Percentiles rank a stretch among this genome's conserved stretches.
phyloP scores from a whole-genome alignment of 2,888 invertebrate genomes.

The Argynnis bischoffii region DNA sequence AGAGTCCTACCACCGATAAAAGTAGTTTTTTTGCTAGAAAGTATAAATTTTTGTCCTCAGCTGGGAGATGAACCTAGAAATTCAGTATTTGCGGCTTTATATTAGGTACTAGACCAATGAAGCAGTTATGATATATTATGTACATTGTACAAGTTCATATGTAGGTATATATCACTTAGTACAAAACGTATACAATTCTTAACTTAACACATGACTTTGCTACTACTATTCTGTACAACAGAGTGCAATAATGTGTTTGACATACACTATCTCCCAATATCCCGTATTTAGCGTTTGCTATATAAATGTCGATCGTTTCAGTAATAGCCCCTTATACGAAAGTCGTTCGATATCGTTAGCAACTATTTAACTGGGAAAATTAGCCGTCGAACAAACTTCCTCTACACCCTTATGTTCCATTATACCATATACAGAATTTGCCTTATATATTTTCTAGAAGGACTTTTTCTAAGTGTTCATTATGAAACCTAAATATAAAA shows the following conservation, averaged over 20 bases:
- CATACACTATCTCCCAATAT: constrained; percentile 14
- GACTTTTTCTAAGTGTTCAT: not conserved
- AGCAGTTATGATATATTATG: too few relatives aligned
- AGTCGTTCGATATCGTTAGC: constrained; percentile 57
- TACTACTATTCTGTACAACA: constrained; percentile 16
- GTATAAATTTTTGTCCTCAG: too few relatives aligned
- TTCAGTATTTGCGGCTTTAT: too few relatives aligned
- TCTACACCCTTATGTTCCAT: constrained; percentile 50
- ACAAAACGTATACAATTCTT: constrained; percentile 3
- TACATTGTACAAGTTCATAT: too few relatives aligned
- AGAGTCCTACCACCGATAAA: too few relatives aligned
- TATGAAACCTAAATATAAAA: too few relatives aligned
- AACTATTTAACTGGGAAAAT: constrained; percentile 63
- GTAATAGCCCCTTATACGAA: constrained; percentile 32
- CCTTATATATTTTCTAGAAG: constrained; percentile 23
- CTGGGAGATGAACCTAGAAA: too few relatives aligned
- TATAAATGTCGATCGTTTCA: constrained; percentile 33
- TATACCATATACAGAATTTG: constrained; percentile 37
- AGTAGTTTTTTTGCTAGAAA: too few relatives aligned
- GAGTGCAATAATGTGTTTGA: constrained; percentile 17
- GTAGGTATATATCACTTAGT: too few relatives aligned
- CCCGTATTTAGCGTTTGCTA: constrained; percentile 18
- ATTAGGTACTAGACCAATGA: too few relatives aligned
- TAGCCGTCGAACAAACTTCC: constrained; percentile 61
- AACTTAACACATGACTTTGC: constrained; percentile 25